Evolutionary conservation across 2,888 invertebrate genomes (phyloP), one percentile per base, ranked within the genome.

Genomic region (Podotricha telesiphe): DNA sequence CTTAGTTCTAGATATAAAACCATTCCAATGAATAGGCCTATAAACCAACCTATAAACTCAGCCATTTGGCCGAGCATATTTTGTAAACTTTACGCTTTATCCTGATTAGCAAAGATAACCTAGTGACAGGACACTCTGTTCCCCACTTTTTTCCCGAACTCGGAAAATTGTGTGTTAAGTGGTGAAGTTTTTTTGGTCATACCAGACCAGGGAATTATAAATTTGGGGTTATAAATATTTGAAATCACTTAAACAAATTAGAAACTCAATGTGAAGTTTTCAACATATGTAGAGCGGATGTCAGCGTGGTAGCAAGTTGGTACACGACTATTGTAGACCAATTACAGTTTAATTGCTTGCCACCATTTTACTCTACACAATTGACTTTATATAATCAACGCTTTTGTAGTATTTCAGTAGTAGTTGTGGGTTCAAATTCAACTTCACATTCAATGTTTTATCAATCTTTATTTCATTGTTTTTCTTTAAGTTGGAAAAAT

Each of bases 321-420:
- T 64, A 50, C 28, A 61, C 62, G 34, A 68, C 62, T 53, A 56
- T 70, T 51, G 56, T n/a, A 71, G 74, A 70, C 72, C 73, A 73
- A 77, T 77, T 73, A 65, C 71, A 73, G 68, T 76, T 76, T 75
- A 76, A 77, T 76, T 75, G 76, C 76, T 76, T 71, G 61, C 72
- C 70, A 74, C 63, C 58, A 15, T 40, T 58, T 37, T 45, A 28
- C 10, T 13, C 37, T 20, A 20, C n/a, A 28, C 53, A 28, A 17
- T n/a, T 8, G 34, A n/a, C 8, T 53, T 47, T 1, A 8, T 47
- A 53, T 53, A 28, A 53, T 53, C n/a, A 10, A 20, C 8, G 48
- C 20, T 19, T 19, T 37, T 37, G 28, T 28, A n/a, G n/a, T n/a
- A n/a, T n/a, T n/a, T n/a, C n/a, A n/a, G n/a, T n/a, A n/a, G 28